phyloP scores from a whole-genome alignment of 1,140 invertebrate genomes.

The Listronotus bonariensis region DNA sequence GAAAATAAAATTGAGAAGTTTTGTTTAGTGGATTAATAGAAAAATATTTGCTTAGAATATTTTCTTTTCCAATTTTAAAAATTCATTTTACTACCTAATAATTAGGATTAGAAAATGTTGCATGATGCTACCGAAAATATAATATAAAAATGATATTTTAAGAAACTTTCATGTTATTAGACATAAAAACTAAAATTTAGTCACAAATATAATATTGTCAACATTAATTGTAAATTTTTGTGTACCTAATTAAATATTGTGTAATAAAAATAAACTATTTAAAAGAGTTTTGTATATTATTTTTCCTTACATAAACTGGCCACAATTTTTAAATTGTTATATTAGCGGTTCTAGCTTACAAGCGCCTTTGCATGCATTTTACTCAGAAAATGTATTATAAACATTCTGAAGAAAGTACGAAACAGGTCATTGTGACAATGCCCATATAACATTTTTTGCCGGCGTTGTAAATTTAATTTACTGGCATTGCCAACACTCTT shows the following conservation, averaged over 20 bases:
- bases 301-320: too few species aligned
- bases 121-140: slow-evolving; percentile 12
- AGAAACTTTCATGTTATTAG: slow-evolving; percentile 21
- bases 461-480: too few species aligned
- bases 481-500: too few species aligned
- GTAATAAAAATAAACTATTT: slow-evolving; percentile 30
- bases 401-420: too few species aligned
- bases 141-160: slow-evolving; percentile 1
- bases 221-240: slow-evolving; percentile 49
- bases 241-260: slow-evolving; percentile 48
- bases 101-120: slow-evolving; percentile 17
- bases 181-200: slow-evolving; percentile 28
- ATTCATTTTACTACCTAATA: slow-evolving; percentile 7
- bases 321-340: too few species aligned
- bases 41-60: background rate
- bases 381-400: too few species aligned
- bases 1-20: background rate
- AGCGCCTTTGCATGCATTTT: too few species aligned
- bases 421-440: too few species aligned
- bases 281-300: background rate
- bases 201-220: slow-evolving; percentile 32
- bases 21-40: slow-evolving; percentile 4
- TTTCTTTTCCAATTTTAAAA: background rate
- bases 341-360: too few species aligned
- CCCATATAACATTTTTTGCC: too few species aligned